Evolutionary conservation across 2,797 vertebrate species (phyloP).

Genomic region (Galago senegalensis): DNA sequence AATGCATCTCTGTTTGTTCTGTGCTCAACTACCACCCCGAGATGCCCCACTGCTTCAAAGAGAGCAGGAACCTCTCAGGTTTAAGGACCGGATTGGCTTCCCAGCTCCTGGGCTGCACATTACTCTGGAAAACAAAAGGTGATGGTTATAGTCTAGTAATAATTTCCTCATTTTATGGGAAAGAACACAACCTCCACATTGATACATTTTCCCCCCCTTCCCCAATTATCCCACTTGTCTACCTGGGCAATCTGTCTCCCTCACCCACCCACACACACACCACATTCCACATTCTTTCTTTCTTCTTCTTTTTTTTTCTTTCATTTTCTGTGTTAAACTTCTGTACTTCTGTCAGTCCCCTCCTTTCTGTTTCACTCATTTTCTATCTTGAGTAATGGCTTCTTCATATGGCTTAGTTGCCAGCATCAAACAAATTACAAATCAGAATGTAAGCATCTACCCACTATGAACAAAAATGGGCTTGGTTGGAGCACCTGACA

Average conservation of each 20-base stretch:
- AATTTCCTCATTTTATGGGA: not conserved
- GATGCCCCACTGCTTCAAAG: not conserved
- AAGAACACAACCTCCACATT: not conserved
- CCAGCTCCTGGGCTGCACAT: not conserved
- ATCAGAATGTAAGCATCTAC: not conserved
- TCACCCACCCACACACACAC: no score
- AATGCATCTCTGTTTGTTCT: conserved; percentile 51
- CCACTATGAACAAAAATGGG: not conserved
- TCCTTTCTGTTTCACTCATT: conserved; percentile 32
- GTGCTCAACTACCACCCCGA: not conserved
- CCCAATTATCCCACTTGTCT: not conserved
- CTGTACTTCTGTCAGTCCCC: not conserved
- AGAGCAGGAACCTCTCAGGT: conserved; percentile 7
- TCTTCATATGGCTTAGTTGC: conserved; percentile 1
- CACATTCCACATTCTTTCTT: not conserved
- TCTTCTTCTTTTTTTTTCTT: not conserved
- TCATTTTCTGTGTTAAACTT: not conserved
- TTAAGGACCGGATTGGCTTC: not conserved
- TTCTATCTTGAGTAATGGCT: not conserved
- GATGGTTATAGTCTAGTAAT: not conserved
- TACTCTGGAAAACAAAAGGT: conserved; percentile 33
- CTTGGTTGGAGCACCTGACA: not conserved
- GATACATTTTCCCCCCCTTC: not conserved
- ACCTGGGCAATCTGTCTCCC: no score
- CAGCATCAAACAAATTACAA: not conserved